A percentile compares a stretch with the other conserved stretches of the same genome.
Conservation (phyloP, 1,140 invertebrate genomes). For the Drosophila rhopaloa region DNA sequence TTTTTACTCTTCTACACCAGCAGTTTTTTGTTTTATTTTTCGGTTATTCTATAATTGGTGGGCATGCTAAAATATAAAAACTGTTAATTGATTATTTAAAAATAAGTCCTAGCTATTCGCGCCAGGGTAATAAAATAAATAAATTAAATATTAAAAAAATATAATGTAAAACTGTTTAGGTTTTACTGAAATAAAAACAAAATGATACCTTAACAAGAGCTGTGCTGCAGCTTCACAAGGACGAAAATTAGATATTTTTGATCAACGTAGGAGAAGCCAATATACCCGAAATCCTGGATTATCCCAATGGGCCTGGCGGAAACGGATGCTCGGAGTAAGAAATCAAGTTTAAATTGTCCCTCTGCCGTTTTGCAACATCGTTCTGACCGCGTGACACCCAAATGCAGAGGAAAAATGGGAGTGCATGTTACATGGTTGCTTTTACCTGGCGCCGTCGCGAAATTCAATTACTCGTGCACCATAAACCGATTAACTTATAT, state of each 20-base stretch:
- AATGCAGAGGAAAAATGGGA: background rate
- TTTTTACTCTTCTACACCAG: too few species aligned
- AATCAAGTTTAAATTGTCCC: constrained; percentile 40
- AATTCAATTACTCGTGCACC: constrained; percentile 82
- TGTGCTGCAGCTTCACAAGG: background rate
- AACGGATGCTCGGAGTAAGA: constrained; percentile 31
- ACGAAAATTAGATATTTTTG: background rate
- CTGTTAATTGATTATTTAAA: too few species aligned
- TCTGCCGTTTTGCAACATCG: constrained; percentile 19
- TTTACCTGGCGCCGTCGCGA: constrained; percentile 54
- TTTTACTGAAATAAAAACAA: too few species aligned
- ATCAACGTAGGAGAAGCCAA: background rate
- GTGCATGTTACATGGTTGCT: constrained; percentile 37
- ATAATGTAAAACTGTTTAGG: too few species aligned
- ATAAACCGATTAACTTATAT: constrained; percentile 83
- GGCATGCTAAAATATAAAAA: too few species aligned
- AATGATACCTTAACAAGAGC: too few species aligned
- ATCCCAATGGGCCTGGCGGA: constrained; percentile 2
- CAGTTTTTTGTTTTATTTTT: too few species aligned
- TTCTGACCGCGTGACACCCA: constrained; percentile 8
- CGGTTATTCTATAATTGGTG: too few species aligned
- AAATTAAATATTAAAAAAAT: too few species aligned
- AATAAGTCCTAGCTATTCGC: too few species aligned
- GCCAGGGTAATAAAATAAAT: too few species aligned
- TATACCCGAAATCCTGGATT: constrained; percentile 1